These are phyloP conservation scores for Epinephelus coioides DNA, from an alignment of 2,797 vertebrate genomes.

Conservation along the genomic window DNA sequence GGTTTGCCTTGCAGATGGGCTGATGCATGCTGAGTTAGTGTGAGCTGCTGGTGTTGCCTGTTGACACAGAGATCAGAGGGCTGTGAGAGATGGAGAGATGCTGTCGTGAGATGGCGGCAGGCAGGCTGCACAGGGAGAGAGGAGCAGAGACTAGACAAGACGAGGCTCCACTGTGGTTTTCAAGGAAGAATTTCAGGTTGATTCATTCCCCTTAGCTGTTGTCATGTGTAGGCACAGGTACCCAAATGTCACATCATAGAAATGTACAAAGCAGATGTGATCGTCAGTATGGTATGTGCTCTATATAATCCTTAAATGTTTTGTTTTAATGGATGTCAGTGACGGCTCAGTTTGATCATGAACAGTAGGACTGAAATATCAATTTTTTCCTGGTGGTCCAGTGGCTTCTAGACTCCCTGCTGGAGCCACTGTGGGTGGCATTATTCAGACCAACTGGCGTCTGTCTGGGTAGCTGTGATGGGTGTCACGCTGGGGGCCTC, in stretches of 20 bases:
- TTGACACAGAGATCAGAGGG: slow-evolving; percentile 82
- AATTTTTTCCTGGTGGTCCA: slow-evolving; percentile 45
- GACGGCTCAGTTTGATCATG: slow-evolving; percentile 52
- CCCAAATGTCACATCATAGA: slow-evolving; percentile 7
- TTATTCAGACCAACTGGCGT: slow-evolving; percentile 76
- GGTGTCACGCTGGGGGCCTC: slow-evolving; percentile 74
- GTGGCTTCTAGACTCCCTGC: slow-evolving; percentile 51
- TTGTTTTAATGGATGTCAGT: slow-evolving; percentile 27
- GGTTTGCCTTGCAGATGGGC: slow-evolving; percentile 75
- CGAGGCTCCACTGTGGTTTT: slow-evolving; percentile 57
- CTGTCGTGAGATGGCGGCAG: slow-evolving; percentile 77
- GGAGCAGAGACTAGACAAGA: slow-evolving; percentile 55
- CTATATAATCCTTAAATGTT: slow-evolving; percentile 25
- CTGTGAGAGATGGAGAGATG: slow-evolving; percentile 78
- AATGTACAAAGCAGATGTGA: slow-evolving; percentile 7
- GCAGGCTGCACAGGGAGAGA: slow-evolving; percentile 64
- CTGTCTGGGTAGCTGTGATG: slow-evolving; percentile 74
- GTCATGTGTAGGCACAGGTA: slow-evolving; percentile 35
- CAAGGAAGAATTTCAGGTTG: slow-evolving; percentile 45
- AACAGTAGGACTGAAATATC: slow-evolving; percentile 45
- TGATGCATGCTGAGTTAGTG: slow-evolving; percentile 71
- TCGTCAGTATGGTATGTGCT: background rate
- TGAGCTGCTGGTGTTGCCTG: slow-evolving; percentile 72
- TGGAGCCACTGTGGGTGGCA: slow-evolving; percentile 56
- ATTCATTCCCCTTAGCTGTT: slow-evolving; percentile 38